Percentiles rank a stretch among this genome's conserved stretches.
phyloP scores from a whole-genome alignment of 2,888 invertebrate genomes.

The Agonopterix subpropinquella region DNA sequence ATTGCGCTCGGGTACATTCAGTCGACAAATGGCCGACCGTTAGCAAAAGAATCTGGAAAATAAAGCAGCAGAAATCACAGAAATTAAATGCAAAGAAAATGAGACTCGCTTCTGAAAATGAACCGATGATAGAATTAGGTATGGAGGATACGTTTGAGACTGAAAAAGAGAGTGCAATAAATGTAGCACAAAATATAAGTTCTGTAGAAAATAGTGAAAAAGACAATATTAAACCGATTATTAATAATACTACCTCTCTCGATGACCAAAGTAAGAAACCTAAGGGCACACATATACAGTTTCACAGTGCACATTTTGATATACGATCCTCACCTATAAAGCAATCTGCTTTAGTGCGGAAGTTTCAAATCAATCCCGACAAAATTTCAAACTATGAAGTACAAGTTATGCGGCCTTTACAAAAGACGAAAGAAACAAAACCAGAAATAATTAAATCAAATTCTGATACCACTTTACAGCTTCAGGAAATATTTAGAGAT shows the following conservation, averaged over 20 bases:
- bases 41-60: slow-evolving; percentile 48
- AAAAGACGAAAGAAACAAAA: slow-evolving; percentile 10
- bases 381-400: slow-evolving; percentile 52
- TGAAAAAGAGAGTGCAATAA: slow-evolving; percentile 12
- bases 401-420: slow-evolving; percentile 47
- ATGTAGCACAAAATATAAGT: background rate
- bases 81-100: slow-evolving; percentile 43
- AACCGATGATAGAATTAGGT: slow-evolving; percentile 37
- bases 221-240: slow-evolving; percentile 4
- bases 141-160: slow-evolving; percentile 35
- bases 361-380: slow-evolving; percentile 60
- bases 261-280: slow-evolving; percentile 22
- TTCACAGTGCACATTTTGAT: slow-evolving; percentile 64
- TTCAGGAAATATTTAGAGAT: slow-evolving; percentile 43
- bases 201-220: background rate
- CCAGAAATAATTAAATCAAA: slow-evolving; percentile 11
- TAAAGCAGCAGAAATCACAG: slow-evolving; percentile 34
- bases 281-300: slow-evolving; percentile 38
- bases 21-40: slow-evolving; percentile 53
- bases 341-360: slow-evolving; percentile 51
- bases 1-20: slow-evolving; percentile 51
- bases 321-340: slow-evolving; percentile 66
- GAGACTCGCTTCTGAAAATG: slow-evolving; percentile 39
- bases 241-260: slow-evolving; percentile 12
- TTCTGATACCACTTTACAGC: slow-evolving; percentile 11